A percentile compares a stretch with the other conserved stretches of the same genome.
Evolutionary conservation across 2,797 vertebrate genomes (phyloP).

Genomic region (Scarus forsteni): DNA sequence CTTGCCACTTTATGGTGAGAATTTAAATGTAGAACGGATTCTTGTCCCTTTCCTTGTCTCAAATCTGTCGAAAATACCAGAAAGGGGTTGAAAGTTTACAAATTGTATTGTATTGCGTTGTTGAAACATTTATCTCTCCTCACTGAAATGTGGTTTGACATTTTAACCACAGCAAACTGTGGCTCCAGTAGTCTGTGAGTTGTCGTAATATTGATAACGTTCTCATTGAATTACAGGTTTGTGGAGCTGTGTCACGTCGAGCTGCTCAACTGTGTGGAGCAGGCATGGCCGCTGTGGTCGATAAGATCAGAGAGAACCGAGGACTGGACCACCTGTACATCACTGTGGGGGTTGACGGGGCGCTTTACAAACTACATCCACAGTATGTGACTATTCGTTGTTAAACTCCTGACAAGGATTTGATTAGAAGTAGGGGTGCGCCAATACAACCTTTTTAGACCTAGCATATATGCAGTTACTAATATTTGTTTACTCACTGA

Average conservation of each 20-base stretch:
- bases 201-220: slow-evolving; percentile 36
- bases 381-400: slow-evolving; percentile 87
- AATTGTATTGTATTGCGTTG: slow-evolving; percentile 33
- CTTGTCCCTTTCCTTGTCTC: neutral
- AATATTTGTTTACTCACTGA: too few relatives aligned
- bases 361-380: slow-evolving; percentile 97
- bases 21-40: neutral
- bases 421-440: neutral
- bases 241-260: slow-evolving; percentile 89
- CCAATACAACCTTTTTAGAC: too few relatives aligned
- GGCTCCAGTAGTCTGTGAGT: slow-evolving; percentile 17
- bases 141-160: slow-evolving; percentile 11
- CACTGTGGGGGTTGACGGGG: slow-evolving; percentile 96
- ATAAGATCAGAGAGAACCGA: slow-evolving; percentile 97
- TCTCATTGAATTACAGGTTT: slow-evolving; percentile 79
- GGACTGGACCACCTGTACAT: slow-evolving; percentile 90
- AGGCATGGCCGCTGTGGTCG: slow-evolving; percentile 96
- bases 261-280: slow-evolving; percentile 96
- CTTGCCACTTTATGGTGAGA: neutral
- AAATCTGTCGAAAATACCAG: slow-evolving; percentile 10
- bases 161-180: slow-evolving; percentile 19
- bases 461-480: too few relatives aligned
- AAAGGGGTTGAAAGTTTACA: slow-evolving; percentile 41
- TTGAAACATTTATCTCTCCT: slow-evolving; percentile 16
- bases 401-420: neutral